Percentiles rank a stretch among this genome's conserved stretches.
phyloP scores from a whole-genome alignment of 2,888 invertebrate genomes.

The Hirtodrosophila trivittata region DNA sequence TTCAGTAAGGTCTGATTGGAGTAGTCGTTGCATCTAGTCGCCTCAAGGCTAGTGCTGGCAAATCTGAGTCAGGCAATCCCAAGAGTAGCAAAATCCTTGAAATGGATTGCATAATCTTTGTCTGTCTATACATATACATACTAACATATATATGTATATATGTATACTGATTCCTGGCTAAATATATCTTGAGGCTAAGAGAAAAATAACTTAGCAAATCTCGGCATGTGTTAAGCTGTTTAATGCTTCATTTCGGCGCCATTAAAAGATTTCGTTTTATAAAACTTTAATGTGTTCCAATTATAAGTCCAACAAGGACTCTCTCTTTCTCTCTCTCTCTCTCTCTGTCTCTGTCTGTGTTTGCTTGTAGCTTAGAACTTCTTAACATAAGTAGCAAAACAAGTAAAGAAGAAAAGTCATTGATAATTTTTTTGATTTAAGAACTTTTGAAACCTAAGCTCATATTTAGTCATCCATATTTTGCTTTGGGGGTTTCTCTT shows the following conservation, averaged over 20 bases:
- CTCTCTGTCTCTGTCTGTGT: constrained; percentile 4
- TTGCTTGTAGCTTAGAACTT: constrained; percentile 22
- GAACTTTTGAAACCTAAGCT: constrained; percentile 4
- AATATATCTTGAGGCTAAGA: too few species aligned
- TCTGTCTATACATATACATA: too few species aligned
- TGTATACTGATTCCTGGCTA: too few species aligned
- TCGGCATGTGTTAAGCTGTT: constrained; percentile 51
- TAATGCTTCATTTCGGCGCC: constrained; percentile 19
- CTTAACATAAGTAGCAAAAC: constrained; percentile 18
- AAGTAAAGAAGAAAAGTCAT: constrained; percentile 19
- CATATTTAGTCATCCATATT: constrained; percentile 3
- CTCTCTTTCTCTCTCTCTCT: background rate
- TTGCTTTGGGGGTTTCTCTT: background rate
- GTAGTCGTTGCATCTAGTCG: too few species aligned
- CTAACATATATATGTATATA: too few species aligned
- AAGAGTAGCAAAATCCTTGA: too few species aligned
- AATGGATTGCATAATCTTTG: too few species aligned
- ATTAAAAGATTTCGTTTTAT: constrained; percentile 52
- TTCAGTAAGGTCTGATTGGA: too few species aligned
- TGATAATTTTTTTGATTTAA: constrained; percentile 27
- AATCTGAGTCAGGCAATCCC: too few species aligned
- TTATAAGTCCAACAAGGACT: constrained; percentile 64
- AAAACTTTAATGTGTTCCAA: constrained; percentile 70
- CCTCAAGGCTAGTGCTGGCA: too few species aligned
- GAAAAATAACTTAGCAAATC: too few species aligned